phyloP scores from a whole-genome alignment of 2,113 vertebrate genomes.

The Columba janthina region DNA sequence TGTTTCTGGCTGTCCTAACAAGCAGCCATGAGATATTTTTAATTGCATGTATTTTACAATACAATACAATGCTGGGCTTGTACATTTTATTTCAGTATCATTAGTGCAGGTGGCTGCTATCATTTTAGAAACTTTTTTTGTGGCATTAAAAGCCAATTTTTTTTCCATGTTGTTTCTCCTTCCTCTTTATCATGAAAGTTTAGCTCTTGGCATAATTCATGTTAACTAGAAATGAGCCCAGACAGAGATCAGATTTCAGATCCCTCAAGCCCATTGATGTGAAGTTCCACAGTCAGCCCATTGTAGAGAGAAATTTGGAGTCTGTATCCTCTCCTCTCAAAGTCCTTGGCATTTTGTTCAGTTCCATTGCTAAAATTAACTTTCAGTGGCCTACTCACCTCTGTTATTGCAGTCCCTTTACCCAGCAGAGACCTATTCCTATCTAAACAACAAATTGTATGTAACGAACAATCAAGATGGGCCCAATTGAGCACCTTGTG shows the following conservation, averaged over 20 bases:
- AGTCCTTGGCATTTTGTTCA: background rate
- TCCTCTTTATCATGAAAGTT: background rate
- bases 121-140: background rate
- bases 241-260: background rate
- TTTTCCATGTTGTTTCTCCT: background rate
- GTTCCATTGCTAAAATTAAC: background rate
- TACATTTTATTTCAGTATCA: background rate
- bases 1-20: constrained; percentile 4
- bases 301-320: background rate
- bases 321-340: background rate
- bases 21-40: background rate
- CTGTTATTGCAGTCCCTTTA: background rate
- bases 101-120: background rate
- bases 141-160: background rate
- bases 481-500: background rate
- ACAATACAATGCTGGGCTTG: background rate
- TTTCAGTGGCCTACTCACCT: background rate
- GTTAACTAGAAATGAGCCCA: background rate
- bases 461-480: background rate
- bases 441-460: background rate
- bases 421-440: background rate
- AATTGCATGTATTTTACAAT: background rate
- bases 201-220: background rate
- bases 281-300: background rate
- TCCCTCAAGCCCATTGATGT: background rate